Evolutionary conservation across 1,140 invertebrate genomes (phyloP).

Genomic region (Drosophila subobscura): DNA sequence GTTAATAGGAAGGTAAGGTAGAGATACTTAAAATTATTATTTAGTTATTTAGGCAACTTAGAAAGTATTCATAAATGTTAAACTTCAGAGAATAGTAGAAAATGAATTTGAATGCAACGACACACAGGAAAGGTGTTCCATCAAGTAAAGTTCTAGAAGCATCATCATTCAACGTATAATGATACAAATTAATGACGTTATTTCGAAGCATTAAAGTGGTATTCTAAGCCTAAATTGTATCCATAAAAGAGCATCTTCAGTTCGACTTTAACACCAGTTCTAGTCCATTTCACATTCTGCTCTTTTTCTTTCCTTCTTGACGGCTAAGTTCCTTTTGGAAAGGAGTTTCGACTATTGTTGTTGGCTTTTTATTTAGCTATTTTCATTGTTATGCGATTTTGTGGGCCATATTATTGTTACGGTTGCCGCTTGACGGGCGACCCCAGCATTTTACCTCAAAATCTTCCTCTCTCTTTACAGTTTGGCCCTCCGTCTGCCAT

Average conservation of each 20-base stretch:
- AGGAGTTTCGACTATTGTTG: conserved; percentile 70
- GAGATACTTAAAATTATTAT: neutral
- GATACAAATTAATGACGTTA: too few species aligned
- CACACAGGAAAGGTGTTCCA: too few species aligned
- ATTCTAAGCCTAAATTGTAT: neutral
- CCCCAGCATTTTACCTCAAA: conserved; percentile 42
- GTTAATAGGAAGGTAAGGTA: neutral
- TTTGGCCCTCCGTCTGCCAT: neutral
- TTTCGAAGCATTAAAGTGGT: too few species aligned
- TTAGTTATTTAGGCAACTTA: too few species aligned
- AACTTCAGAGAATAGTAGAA: too few species aligned
- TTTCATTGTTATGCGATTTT: conserved; percentile 81
- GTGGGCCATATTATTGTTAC: conserved; percentile 79
- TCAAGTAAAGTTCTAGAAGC: too few species aligned
- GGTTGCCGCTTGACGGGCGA: conserved; percentile 61
- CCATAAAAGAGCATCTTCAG: conserved; percentile 15
- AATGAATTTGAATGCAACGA: too few species aligned
- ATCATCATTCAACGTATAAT: too few species aligned
- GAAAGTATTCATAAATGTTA: too few species aligned
- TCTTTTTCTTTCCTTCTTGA: neutral
- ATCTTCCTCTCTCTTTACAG: conserved; percentile 23
- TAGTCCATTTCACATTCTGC: conserved; percentile 9
- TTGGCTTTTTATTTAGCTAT: conserved; percentile 76
- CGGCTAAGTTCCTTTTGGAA: conserved; percentile 31
- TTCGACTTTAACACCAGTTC: neutral